Base-by-base conservation (phyloP, 2,888 invertebrate species). In the Uropetala carovei region DNA sequence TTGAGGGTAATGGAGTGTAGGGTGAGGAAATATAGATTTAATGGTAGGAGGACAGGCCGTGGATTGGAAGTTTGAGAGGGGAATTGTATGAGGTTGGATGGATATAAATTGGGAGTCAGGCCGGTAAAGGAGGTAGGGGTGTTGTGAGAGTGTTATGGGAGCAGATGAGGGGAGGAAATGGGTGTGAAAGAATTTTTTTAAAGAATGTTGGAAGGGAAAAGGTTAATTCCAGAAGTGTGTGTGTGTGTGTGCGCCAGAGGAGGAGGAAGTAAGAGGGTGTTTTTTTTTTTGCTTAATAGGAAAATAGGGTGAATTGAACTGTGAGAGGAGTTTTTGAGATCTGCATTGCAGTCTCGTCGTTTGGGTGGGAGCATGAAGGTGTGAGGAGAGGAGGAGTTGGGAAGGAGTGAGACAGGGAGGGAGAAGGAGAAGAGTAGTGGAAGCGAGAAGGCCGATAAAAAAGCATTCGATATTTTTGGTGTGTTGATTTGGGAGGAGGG, bases 281-380 rank as follows among this genome's bases (percentile, higher is more conserved):
- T 60, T 27, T 60, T 27, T 60, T 27, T 60, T 30, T 18, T 22
- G 58, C 22, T 27, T 56, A 58, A 57, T 57, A 22, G 59, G n/a
- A 60, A 60, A 16, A 14, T 30, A 13, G 9, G 60, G 9, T 16
- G 68, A 64, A 89, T 89, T 89, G 89, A 89, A 89, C 86, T 86
- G 60, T 64, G 60, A 83, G 56, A 64, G 60, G 86, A 86, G 16
- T 89, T 89, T 86, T 89, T 89, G 60, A 59, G 64, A 68, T 89
- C 89, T 89, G 89, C 89, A 89, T 68, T 89, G 89, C 89, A 89
- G 89, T 89, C 64, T 60, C 64, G 89, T 86, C 30, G 86, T 60
- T 30, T 89, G 64, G 64, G 68, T 13, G 85, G 85, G 86, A 60
- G 60, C 5, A 11, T 2, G 82, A 43, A n/a, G 13, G n/a, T 8